These are phyloP conservation scores for Drosophila maculinotata DNA, from an alignment of 2,888 invertebrate genomes.

Conservation along the genomic window DNA sequence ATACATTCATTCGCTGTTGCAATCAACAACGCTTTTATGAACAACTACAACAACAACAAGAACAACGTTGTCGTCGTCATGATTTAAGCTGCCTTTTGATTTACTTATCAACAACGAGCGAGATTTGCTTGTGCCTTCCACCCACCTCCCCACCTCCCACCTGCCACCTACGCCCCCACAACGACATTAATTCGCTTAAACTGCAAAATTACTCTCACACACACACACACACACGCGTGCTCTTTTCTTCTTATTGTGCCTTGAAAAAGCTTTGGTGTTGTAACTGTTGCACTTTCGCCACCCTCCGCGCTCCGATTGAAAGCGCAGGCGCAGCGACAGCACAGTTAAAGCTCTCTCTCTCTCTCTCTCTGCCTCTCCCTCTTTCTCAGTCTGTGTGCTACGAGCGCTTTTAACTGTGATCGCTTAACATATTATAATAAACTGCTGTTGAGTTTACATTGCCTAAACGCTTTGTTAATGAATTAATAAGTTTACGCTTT, in stretches of 20 bases:
- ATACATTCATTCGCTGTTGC: slow-evolving; percentile 24
- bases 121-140: slow-evolving; percentile 39
- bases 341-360: slow-evolving; percentile 2
- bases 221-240: slow-evolving; percentile 12
- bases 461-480: no score
- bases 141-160: slow-evolving; percentile 6
- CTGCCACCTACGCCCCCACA: background rate
- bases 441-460: no score
- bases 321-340: slow-evolving; percentile 40
- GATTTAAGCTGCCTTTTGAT: slow-evolving; percentile 37
- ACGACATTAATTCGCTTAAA: slow-evolving; percentile 63
- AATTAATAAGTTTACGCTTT: no score
- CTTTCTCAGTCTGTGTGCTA: background rate
- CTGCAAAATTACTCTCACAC: slow-evolving; percentile 55
- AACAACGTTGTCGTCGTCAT: slow-evolving; percentile 13
- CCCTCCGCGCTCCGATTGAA: slow-evolving; percentile 6
- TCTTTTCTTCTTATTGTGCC: background rate
- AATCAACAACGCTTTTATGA: slow-evolving; percentile 45
- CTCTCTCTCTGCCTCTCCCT: background rate
- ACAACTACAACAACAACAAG: slow-evolving; percentile 25
- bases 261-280: slow-evolving; percentile 21
- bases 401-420: no score
- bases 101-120: slow-evolving; percentile 58
- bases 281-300: slow-evolving; percentile 5
- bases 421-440: no score